phyloP scores from a whole-genome alignment of 2,113 vertebrate genomes.

The Nymphicus hollandicus region DNA sequence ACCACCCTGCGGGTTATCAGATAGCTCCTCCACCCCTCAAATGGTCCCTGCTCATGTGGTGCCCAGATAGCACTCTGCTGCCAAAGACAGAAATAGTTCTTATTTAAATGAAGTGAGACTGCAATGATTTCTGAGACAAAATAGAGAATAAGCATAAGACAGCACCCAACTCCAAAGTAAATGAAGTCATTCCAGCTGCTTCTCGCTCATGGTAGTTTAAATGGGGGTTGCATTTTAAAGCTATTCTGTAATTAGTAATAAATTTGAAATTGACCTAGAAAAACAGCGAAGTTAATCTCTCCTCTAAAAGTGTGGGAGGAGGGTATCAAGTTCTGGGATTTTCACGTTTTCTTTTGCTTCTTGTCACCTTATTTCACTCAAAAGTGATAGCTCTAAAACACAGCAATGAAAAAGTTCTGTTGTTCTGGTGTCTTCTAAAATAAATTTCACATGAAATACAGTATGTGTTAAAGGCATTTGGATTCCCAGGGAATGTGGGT shows the following conservation, averaged over 20 bases:
- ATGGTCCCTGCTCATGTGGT: accelerated
- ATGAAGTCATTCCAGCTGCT: conserved; percentile 35
- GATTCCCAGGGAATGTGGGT: conserved; percentile 61
- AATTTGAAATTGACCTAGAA: conserved; percentile 43
- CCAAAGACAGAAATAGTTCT: not conserved
- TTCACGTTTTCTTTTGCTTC: not conserved
- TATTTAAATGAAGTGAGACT: not conserved
- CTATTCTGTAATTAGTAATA: conserved; percentile 37
- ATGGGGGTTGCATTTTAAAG: conserved; percentile 16
- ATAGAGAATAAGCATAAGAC: not conserved
- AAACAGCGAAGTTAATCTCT: conserved; percentile 33
- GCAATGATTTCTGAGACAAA: not conserved
- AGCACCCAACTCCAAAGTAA: not conserved
- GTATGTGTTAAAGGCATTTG: conserved; percentile 60
- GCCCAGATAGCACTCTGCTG: not conserved
- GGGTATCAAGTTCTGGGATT: conserved; percentile 24
- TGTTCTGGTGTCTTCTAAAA: conserved; percentile 40
- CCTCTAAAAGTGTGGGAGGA: not conserved
- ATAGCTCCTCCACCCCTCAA: not conserved
- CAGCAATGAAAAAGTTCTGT: conserved; percentile 6
- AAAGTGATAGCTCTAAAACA: conserved; percentile 31
- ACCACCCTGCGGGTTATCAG: not conserved
- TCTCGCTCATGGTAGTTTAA: not conserved
- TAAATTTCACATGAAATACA: conserved; percentile 56
- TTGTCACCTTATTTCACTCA: conserved; percentile 45